These are phyloP conservation scores for Microcebus lehilahytsara DNA, from an alignment of 2,113 vertebrate species.

Conservation along the genomic window DNA sequence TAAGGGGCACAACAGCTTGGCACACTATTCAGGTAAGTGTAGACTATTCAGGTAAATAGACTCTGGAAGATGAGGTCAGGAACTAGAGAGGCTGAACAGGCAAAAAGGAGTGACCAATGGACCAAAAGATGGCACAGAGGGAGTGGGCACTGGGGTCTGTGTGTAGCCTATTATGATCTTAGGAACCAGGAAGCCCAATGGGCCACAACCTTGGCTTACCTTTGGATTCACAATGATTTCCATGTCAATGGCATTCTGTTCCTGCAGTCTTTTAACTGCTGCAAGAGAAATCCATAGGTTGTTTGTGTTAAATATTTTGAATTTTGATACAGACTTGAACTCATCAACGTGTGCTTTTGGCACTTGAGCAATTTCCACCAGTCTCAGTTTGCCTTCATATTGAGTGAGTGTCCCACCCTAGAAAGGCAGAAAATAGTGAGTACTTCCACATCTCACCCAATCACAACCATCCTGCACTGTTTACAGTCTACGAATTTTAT, in stretches of 20 bases:
- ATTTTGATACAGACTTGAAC: conserved; percentile 98
- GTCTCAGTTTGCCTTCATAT: conserved; percentile 95
- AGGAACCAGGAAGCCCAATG: not conserved
- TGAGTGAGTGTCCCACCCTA: conserved; percentile 97
- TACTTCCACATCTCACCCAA: not conserved
- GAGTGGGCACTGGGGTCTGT: not conserved
- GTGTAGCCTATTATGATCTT: not conserved
- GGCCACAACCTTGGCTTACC: conserved; percentile 80
- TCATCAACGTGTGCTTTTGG: conserved; percentile 98
- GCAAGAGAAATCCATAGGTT: conserved; percentile 96
- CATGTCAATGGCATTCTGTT: conserved; percentile 95
- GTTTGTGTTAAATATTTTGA: conserved; percentile 99
- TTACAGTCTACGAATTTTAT: not conserved
- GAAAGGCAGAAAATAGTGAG: conserved; percentile 38
- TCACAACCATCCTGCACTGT: not conserved
- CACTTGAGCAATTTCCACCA: conserved; percentile 98
- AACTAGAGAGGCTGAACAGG: not conserved
- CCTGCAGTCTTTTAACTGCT: conserved; percentile 96
- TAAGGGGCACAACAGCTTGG: not conserved
- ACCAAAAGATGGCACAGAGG: not conserved
- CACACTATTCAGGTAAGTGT: not conserved
- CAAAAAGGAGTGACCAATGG: not conserved
- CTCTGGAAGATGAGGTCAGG: not conserved
- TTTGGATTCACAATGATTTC: conserved; percentile 99
- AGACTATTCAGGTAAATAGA: not conserved